Percentiles rank a stretch among this genome's conserved stretches.
These are phyloP conservation scores for Heliconius cydno DNA, from an alignment of 2,888 invertebrate species.

Conservation along the genomic window DNA sequence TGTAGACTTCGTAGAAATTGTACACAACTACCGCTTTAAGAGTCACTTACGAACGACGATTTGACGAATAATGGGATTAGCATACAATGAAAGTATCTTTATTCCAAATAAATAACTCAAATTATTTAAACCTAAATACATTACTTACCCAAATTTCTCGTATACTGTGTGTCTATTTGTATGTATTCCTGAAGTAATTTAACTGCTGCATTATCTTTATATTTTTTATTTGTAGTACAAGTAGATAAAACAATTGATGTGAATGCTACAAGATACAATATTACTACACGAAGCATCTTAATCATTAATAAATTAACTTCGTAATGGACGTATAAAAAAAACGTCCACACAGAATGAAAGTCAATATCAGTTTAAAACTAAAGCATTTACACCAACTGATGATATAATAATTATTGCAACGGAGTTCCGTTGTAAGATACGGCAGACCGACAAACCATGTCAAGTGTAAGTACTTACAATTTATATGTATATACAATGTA, in stretches of 20 bases:
- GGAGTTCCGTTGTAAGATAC: constrained; percentile 14
- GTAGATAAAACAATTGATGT: neutral
- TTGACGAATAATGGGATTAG: no score
- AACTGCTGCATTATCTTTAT: constrained; percentile 56
- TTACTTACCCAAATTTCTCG: constrained; percentile 54
- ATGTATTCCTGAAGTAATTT: constrained; percentile 61
- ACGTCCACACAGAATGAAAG: neutral
- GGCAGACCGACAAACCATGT: constrained; percentile 3
- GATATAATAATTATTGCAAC: neutral
- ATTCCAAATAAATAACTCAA: neutral
- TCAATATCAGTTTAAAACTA: constrained; percentile 6
- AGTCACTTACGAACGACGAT: no score
- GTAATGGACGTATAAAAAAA: no score
- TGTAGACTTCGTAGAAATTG: no score
- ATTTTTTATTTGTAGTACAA: constrained; percentile 30
- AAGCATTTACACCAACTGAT: neutral
- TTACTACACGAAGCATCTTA: neutral
- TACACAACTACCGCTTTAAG: no score
- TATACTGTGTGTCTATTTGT: constrained; percentile 62
- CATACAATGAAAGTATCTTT: no score
- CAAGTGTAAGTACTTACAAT: neutral
- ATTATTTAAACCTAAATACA: neutral
- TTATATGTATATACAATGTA: neutral
- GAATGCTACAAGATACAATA: neutral
- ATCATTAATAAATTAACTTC: neutral